A percentile compares a stretch with the other conserved stretches of the same genome.
These are phyloP conservation scores for Lasiurus borealis DNA, from an alignment of 2,113 vertebrate genomes.

Conservation along the genomic window DNA sequence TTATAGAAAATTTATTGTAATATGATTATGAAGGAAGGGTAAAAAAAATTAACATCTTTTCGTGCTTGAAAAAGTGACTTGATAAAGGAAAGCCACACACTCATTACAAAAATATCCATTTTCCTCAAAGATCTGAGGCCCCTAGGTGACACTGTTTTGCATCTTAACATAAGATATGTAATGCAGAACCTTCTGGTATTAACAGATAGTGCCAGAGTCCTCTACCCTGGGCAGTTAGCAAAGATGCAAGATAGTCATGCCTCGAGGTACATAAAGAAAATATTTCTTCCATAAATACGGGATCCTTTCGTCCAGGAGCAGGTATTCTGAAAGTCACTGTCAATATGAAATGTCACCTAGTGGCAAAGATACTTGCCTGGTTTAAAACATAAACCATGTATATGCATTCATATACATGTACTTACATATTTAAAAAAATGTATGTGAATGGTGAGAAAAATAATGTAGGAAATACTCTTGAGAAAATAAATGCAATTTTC, in stretches of 20 bases:
- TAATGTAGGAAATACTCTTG: not conserved
- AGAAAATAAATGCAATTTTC: constrained; percentile 36
- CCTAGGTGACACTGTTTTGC: constrained; percentile 84
- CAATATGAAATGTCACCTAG: constrained; percentile 2
- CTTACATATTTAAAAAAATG: constrained; percentile 41
- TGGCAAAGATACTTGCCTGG: constrained; percentile 34
- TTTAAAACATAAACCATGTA: constrained; percentile 31
- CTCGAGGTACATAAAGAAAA: constrained; percentile 72
- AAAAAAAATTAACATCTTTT: constrained; percentile 82
- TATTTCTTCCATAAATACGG: constrained; percentile 75
- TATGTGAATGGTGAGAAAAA: constrained; percentile 33
- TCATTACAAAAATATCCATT: constrained; percentile 82
- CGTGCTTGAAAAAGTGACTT: constrained; percentile 74
- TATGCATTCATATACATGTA: not conserved
- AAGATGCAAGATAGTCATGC: constrained; percentile 83
- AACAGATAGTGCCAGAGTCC: constrained; percentile 84
- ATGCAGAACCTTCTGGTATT: constrained; percentile 85
- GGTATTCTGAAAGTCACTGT: constrained; percentile 68
- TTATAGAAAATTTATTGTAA: constrained; percentile 83
- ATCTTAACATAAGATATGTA: constrained; percentile 87
- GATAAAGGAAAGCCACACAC: constrained; percentile 81
- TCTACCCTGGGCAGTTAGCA: constrained; percentile 81
- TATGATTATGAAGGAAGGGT: constrained; percentile 76
- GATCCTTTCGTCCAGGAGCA: constrained; percentile 59
- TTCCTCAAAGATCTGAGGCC: constrained; percentile 81